phyloP scores from a whole-genome alignment of 2,888 invertebrate species.

The Papilio demoleus region DNA sequence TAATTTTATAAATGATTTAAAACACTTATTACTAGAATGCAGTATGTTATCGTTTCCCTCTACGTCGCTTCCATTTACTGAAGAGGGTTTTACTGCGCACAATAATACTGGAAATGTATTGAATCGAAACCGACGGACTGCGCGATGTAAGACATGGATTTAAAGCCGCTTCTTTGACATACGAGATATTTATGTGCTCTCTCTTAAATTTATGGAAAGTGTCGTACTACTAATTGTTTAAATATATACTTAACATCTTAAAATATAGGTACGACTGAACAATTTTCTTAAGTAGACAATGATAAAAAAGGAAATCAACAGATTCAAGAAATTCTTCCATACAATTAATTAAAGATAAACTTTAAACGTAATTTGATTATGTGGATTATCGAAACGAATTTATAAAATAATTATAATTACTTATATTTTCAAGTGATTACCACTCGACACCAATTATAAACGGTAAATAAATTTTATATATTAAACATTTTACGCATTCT shows the following conservation, averaged over 20 bases:
- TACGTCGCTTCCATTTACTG: conserved; percentile 30
- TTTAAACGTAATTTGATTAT: too few species aligned
- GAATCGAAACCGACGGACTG: conserved; percentile 30
- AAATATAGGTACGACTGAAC: too few species aligned
- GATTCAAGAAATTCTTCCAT: too few species aligned
- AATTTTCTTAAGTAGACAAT: too few species aligned
- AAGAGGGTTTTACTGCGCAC: conserved; percentile 31
- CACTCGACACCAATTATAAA: neutral
- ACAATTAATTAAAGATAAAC: too few species aligned
- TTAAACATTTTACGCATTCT: too few species aligned
- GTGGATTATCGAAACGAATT: too few species aligned
- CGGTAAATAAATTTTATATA: too few species aligned
- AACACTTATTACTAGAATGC: conserved; percentile 3
- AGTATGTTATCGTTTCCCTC: neutral
- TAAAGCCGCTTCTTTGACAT: conserved; percentile 25
- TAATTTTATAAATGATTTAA: too few species aligned
- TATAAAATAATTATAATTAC: too few species aligned
- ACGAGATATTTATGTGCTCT: neutral
- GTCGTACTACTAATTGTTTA: neutral
- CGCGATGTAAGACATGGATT: conserved; percentile 31
- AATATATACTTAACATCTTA: neutral
- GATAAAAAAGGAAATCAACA: too few species aligned
- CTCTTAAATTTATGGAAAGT: neutral
- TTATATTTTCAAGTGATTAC: neutral
- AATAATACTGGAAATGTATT: conserved; percentile 34